Evolutionary conservation across 2,888 invertebrate species (phyloP).

Genomic region (Zaprionus obscuricornis): DNA sequence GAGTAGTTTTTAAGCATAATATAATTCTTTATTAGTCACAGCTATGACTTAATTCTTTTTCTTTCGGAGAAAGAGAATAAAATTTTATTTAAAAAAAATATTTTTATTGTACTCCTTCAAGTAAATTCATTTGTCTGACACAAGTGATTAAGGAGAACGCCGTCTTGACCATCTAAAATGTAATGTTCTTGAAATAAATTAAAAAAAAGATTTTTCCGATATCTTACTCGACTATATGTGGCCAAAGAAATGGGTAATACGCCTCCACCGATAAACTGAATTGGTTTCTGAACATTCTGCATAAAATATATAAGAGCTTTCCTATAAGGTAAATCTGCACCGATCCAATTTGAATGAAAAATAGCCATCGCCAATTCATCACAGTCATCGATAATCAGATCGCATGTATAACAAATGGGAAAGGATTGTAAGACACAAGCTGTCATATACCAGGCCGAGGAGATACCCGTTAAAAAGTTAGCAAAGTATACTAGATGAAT

Average conservation of each 20-base stretch:
- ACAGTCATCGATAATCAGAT: constrained; percentile 42
- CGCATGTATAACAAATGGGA: constrained; percentile 63
- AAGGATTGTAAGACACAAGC: constrained; percentile 46
- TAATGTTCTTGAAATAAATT: background rate
- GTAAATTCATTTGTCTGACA: constrained; percentile 25
- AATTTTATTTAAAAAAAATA: constrained; percentile 9
- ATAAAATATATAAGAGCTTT: constrained; percentile 45
- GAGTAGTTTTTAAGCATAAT: too few relatives aligned
- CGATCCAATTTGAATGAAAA: constrained; percentile 60
- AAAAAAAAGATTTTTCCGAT: background rate
- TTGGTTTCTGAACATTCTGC: constrained; percentile 58
- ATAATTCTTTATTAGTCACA: too few relatives aligned
- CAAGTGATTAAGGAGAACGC: constrained; percentile 34
- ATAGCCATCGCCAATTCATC: constrained; percentile 39
- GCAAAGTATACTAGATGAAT: constrained; percentile 34
- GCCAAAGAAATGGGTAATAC: constrained; percentile 51
- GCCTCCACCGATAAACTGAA: constrained; percentile 54
- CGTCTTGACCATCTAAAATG: constrained; percentile 29
- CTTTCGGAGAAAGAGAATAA: constrained; percentile 19
- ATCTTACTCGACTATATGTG: constrained; percentile 41
- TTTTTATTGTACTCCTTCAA: too few relatives aligned
- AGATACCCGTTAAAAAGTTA: constrained; percentile 14
- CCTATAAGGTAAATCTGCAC: constrained; percentile 43
- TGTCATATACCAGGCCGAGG: constrained; percentile 14
- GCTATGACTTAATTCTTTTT: too few relatives aligned